These are phyloP conservation scores for Philaethria dido DNA, from an alignment of 2,888 invertebrate species.

Conservation along the genomic window DNA sequence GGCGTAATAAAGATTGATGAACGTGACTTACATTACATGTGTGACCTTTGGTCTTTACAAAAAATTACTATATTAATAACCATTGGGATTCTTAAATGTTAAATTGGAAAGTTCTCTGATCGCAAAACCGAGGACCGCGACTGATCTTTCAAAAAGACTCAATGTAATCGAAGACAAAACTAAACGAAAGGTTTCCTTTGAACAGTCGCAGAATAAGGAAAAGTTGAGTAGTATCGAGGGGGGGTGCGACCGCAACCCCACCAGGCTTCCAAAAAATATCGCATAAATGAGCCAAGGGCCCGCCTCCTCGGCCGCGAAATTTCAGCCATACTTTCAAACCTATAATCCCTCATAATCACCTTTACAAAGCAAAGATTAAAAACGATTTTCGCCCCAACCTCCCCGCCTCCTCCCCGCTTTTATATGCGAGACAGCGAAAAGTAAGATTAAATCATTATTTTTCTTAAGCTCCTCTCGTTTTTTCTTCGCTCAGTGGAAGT, in stretches of 20 bases:
- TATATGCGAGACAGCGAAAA: constrained; percentile 83
- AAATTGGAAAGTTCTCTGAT: neutral
- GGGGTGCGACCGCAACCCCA: constrained; percentile 75
- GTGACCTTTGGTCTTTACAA: neutral
- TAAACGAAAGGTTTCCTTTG: constrained; percentile 76
- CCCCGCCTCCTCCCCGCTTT: constrained; percentile 63
- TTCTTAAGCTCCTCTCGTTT: constrained; percentile 82
- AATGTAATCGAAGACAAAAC: constrained; percentile 59
- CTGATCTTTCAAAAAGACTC: constrained; percentile 35
- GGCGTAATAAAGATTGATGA: neutral
- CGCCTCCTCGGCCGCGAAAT: constrained; percentile 76
- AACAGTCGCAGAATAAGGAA: constrained; percentile 73
- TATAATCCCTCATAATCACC: constrained; percentile 85
- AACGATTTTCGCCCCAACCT: constrained; percentile 78
- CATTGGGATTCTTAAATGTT: neutral
- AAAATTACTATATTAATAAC: neutral
- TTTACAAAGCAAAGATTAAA: constrained; percentile 86
- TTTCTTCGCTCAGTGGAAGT: constrained; percentile 75
- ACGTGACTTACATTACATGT: neutral
- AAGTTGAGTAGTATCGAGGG: constrained; percentile 73
- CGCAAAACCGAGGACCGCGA: constrained; percentile 26
- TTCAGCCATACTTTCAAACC: constrained; percentile 84
- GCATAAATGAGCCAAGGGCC: constrained; percentile 73
- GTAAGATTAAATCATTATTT: constrained; percentile 85
- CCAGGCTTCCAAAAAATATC: constrained; percentile 77